Evolutionary conservation across 2,113 vertebrate species (phyloP).

Genomic region (Megaptera novaeangliae): DNA sequence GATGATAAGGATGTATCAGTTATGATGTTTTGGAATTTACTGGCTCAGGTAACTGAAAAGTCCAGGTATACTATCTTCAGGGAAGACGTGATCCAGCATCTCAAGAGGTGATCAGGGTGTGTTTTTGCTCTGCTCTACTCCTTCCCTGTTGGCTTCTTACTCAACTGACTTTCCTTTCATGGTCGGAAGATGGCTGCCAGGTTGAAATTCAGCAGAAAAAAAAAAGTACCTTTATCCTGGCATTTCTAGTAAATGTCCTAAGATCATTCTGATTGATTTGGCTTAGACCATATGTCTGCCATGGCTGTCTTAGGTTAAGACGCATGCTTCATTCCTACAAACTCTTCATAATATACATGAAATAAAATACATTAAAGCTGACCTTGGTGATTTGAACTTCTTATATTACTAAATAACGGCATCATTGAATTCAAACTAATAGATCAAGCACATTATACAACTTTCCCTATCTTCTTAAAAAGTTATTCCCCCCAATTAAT

Average conservation of each 20-base stretch:
- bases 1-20: background rate
- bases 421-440: background rate
- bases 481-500: background rate
- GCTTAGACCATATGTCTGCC: background rate
- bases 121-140: background rate
- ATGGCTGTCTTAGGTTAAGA: background rate
- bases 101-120: background rate
- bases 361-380: background rate
- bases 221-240: background rate
- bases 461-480: background rate
- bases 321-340: background rate
- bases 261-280: background rate
- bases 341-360: background rate
- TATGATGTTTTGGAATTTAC: background rate
- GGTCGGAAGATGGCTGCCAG: background rate
- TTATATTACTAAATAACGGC: background rate
- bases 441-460: background rate
- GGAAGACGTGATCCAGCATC: background rate
- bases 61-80: background rate
- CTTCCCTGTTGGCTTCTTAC: background rate
- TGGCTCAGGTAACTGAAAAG: background rate
- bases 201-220: background rate
- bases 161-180: background rate
- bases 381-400: background rate
- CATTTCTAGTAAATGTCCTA: background rate